Percentiles rank a stretch among this genome's conserved stretches.
These are phyloP conservation scores for Drosophila suzukii DNA, from an alignment of 1,140 invertebrate species.

Conservation along the genomic window DNA sequence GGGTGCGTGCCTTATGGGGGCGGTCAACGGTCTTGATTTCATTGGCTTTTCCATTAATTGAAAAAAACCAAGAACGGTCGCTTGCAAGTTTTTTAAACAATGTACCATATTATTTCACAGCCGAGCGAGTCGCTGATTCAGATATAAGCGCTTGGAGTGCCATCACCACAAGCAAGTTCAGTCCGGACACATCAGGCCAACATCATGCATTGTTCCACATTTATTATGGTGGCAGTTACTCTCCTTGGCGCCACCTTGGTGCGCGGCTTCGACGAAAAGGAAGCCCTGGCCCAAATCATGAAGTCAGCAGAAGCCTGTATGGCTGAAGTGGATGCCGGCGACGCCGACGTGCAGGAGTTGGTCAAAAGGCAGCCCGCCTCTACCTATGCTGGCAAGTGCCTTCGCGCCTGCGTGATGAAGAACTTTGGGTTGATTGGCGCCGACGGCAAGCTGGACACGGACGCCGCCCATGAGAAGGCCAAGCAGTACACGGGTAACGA, in stretches of 20 bases:
- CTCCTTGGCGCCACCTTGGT: conserved; percentile 34
- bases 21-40: neutral
- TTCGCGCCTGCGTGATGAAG: conserved; percentile 72
- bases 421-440: conserved; percentile 37
- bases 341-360: conserved; percentile 47
- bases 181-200: conserved; percentile 15
- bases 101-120: conserved; percentile 68
- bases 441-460: conserved; percentile 55
- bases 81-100: conserved; percentile 26
- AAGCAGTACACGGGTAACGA: conserved; percentile 59
- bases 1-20: conserved; percentile 22
- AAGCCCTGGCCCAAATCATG: conserved; percentile 55
- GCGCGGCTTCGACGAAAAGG: conserved; percentile 58
- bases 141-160: conserved; percentile 28
- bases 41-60: neutral
- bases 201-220: conserved; percentile 45
- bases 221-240: conserved; percentile 23
- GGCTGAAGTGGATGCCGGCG: conserved; percentile 46
- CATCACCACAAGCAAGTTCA: conserved; percentile 4
- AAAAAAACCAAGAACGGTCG: conserved; percentile 11
- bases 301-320: conserved; percentile 44
- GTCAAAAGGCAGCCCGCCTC: conserved; percentile 48
- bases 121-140: conserved; percentile 31
- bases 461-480: conserved; percentile 53
- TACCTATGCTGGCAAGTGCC: conserved; percentile 57